Base-by-base conservation (phyloP, 2,797 vertebrate species). In the Hozukius guyotensis region DNA sequence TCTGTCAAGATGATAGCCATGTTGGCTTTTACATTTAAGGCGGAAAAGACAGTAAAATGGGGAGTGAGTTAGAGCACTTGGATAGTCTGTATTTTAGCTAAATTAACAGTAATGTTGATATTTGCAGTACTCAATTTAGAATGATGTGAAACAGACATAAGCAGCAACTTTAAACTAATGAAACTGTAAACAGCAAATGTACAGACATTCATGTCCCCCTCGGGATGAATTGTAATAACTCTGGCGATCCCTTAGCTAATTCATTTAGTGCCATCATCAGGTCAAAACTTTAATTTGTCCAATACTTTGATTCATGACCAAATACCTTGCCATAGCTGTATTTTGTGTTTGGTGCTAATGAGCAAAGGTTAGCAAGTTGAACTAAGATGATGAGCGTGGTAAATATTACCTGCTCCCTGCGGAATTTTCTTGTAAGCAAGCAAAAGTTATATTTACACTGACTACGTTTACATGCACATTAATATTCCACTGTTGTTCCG, bases 11-110 rank as follows among this genome's bases (percentile, higher is more conserved):
- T 63, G 25, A 64, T 64, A 8, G 34, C 64, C 8, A 38, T 61
- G 49, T 80, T 77, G 27, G 62, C 9, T 80, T 81, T 77, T 62
- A 67, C 56, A 70, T 72, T 74, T 36, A 77, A 24, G 22, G 5
- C 14, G 10, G 31, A 52, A 46, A 78, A 69, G 36, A 22, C 2
- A 31, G 22, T 46, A 34, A 27, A 29, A 73, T n/a, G 5, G 61
- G 3, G 4, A 24, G 3, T 49, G 7, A 69, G 70, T 57, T 27
- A 29, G 31, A 10, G 24, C 29, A 12, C n/a, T 32, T 25, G 13
- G 5, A 46, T 36, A 55, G 20, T 6, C 20, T 31, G 16, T 75
- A 38, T 31, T 56, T 31, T 12, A 60, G 4, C 25, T 22, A 68
- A 16, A 56, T n/a, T 24, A 24, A 64, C 62, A 42, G 24, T 22